Evolutionary conservation across 2,888 invertebrate species (phyloP).

Genomic region (Himalopsyche japonica): DNA sequence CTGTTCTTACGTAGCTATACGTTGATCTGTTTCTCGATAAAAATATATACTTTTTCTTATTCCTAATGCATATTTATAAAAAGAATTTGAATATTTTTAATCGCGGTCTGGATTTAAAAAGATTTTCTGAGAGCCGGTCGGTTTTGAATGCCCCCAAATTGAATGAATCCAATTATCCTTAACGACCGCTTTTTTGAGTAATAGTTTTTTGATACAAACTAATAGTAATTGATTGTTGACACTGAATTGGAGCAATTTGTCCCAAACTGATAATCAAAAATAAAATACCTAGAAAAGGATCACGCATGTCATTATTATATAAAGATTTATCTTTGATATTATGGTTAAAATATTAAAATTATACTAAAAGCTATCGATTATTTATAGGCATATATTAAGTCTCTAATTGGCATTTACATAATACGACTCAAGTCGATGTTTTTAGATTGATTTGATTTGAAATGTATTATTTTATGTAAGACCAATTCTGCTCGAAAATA

Average conservation of each 20-base stretch:
- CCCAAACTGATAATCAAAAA: slow-evolving; percentile 10
- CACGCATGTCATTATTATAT: too few species aligned
- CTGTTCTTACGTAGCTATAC: too few species aligned
- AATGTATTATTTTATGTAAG: too few species aligned
- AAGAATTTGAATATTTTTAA: background rate
- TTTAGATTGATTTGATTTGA: too few species aligned
- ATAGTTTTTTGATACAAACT: slow-evolving; percentile 21
- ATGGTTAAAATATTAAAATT: too few species aligned
- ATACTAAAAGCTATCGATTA: too few species aligned
- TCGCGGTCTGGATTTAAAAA: background rate
- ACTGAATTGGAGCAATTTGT: slow-evolving; percentile 26
- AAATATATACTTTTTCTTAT: background rate
- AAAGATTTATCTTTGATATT: too few species aligned
- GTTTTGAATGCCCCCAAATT: background rate
- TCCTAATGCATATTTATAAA: background rate
- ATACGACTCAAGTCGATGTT: too few species aligned
- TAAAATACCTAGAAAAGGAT: background rate
- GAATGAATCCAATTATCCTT: background rate
- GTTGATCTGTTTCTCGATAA: background rate
- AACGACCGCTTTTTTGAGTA: slow-evolving; percentile 6
- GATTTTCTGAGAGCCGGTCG: background rate
- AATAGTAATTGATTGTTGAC: slow-evolving; percentile 28
- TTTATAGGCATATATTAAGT: too few species aligned
- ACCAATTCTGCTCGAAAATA: too few species aligned
- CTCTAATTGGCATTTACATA: too few species aligned